Evolutionary conservation across 1,140 invertebrate genomes (phyloP).

Genomic region (Ostrea edulis): DNA sequence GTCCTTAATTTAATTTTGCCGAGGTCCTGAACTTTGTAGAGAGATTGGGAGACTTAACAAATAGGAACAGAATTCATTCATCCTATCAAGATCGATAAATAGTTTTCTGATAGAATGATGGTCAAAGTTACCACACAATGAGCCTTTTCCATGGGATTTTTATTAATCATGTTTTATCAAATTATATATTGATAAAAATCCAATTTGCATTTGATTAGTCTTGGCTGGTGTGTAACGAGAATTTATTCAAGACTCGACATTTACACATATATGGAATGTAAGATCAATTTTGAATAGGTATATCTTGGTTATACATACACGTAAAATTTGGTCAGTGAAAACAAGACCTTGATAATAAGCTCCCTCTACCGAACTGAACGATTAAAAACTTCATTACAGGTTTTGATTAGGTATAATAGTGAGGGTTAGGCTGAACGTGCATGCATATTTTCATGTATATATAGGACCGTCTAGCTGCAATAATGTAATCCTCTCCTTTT

Average conservation of each 20-base stretch:
- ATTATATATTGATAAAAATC: neutral
- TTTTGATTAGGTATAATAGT: no score
- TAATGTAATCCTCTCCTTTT: no score
- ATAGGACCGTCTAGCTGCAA: no score
- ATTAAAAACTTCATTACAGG: no score
- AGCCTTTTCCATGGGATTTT: neutral
- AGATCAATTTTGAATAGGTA: neutral
- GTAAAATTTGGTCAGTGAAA: constrained; percentile 3
- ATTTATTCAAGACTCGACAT: neutral
- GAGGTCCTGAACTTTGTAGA: constrained; percentile 21
- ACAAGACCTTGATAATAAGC: no score
- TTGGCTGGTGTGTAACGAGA: neutral
- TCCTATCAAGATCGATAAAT: constrained; percentile 14
- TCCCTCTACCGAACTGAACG: no score
- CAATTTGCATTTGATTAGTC: constrained; percentile 30
- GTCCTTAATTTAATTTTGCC: neutral
- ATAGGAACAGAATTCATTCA: neutral
- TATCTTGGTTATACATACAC: neutral
- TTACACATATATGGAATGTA: neutral
- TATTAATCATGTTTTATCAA: constrained; percentile 26
- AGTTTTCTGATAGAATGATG: neutral
- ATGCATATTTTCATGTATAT: no score
- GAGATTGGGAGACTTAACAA: neutral
- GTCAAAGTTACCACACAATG: neutral
- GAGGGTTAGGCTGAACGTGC: no score